Evolutionary conservation across 2,797 vertebrate genomes (phyloP).

Genomic region (Rousettus madagascariensis): DNA sequence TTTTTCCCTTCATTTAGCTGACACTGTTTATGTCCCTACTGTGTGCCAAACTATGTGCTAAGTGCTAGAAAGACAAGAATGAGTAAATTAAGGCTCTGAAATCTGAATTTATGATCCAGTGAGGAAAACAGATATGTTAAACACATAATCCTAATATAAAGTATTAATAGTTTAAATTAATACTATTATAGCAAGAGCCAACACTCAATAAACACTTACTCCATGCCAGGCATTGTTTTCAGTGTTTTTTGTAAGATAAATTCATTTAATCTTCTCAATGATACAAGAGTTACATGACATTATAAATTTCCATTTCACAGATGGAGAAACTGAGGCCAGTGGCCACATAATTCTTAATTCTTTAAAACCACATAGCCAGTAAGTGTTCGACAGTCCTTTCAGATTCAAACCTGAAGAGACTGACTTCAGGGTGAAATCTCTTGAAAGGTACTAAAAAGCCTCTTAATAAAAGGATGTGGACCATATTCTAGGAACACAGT

Average conservation of each 20-base stretch:
- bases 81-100: not conserved
- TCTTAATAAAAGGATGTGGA: not conserved
- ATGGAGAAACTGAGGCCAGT: constrained; percentile 4
- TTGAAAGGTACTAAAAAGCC: not conserved
- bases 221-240: not conserved
- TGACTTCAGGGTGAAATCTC: not conserved
- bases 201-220: not conserved
- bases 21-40: not conserved
- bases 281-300: not conserved
- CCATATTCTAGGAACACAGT: not conserved
- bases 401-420: not conserved
- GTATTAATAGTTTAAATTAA: not conserved
- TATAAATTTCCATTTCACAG: constrained; percentile 19
- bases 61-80: not conserved
- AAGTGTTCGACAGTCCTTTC: not conserved
- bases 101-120: not conserved
- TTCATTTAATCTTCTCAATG: not conserved
- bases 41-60: not conserved
- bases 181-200: not conserved
- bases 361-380: not conserved
- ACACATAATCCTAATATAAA: not conserved
- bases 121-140: not conserved
- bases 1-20: not conserved
- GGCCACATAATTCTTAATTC: not conserved
- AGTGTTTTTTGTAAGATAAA: not conserved